phyloP scores from a whole-genome alignment of 2,797 vertebrate species.

The Leptodactylus fallax region DNA sequence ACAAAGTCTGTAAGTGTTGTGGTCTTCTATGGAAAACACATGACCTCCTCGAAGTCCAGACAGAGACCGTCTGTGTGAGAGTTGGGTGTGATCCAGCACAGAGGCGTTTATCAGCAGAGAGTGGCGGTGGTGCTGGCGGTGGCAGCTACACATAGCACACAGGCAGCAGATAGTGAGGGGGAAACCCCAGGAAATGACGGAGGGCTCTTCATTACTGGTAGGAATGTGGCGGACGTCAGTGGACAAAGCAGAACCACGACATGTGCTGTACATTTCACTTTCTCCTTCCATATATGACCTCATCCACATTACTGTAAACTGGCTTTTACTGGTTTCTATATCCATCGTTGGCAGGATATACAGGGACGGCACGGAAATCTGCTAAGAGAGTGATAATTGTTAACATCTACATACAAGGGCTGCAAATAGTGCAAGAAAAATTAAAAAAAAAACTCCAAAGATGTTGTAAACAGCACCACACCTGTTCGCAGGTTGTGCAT shows the following conservation, averaged over 20 bases:
- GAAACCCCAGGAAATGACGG: constrained; percentile 45
- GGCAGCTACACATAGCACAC: background rate
- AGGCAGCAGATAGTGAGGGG: constrained; percentile 22
- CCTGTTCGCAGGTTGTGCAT: no score
- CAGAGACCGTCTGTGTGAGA: constrained; percentile 18
- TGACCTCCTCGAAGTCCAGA: constrained; percentile 17
- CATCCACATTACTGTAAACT: background rate
- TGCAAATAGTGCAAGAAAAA: no score
- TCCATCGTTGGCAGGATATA: no score
- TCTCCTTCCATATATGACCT: background rate
- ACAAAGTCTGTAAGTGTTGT: background rate
- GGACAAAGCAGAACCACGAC: background rate
- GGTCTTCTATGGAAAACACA: constrained; percentile 34
- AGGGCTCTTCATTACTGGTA: constrained; percentile 6
- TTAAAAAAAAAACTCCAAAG: no score
- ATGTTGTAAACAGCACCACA: no score
- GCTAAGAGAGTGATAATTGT: no score
- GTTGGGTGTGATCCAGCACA: background rate
- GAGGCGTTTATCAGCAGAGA: constrained; percentile 26
- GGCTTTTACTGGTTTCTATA: background rate
- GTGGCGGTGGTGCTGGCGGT: background rate
- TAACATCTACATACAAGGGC: no score
- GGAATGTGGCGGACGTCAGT: constrained; percentile 9
- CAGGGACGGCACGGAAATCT: no score
- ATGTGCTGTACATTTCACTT: background rate